Evolutionary conservation across 2,888 invertebrate species (phyloP).

Genomic region (Brachyopa scutellaris): DNA sequence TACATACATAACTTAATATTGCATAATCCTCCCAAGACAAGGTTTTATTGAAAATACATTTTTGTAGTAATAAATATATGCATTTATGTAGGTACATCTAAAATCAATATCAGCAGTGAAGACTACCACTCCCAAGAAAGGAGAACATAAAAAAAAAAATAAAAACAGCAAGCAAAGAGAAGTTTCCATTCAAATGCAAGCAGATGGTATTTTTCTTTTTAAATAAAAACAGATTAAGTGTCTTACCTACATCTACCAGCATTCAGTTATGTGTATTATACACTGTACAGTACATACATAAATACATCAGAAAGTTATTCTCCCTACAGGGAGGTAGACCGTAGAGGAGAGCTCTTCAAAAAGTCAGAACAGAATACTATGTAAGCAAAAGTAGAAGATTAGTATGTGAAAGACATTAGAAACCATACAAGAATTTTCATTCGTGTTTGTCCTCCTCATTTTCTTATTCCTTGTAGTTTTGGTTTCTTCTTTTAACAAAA

Average conservation of each 20-base stretch:
- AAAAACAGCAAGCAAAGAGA: constrained; percentile 1
- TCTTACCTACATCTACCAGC: constrained; percentile 27
- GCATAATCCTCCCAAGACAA: too few species aligned
- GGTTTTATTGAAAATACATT: too few species aligned
- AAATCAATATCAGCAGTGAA: constrained; percentile 27
- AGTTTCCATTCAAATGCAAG: constrained; percentile 9
- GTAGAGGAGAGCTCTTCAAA: constrained; percentile 5
- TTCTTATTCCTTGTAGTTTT: constrained; percentile 4
- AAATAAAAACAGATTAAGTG: constrained; percentile 27
- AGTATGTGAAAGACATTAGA: constrained; percentile 20
- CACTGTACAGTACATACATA: too few species aligned
- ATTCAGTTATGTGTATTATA: not conserved
- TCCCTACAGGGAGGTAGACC: not conserved
- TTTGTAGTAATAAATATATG: too few species aligned
- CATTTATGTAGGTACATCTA: too few species aligned
- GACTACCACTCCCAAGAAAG: constrained; percentile 12
- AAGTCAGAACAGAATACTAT: not conserved
- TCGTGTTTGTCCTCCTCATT: constrained; percentile 3
- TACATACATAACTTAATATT: too few species aligned
- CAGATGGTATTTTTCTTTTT: constrained; percentile 23
- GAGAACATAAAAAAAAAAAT: not conserved
- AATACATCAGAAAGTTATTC: not conserved
- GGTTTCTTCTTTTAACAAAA: constrained; percentile 9
- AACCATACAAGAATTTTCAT: constrained; percentile 22
- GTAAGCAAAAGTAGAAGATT: constrained; percentile 2